These are phyloP conservation scores for Cyprinodon diabolis DNA, from an alignment of 2,797 vertebrate genomes.

Conservation along the genomic window DNA sequence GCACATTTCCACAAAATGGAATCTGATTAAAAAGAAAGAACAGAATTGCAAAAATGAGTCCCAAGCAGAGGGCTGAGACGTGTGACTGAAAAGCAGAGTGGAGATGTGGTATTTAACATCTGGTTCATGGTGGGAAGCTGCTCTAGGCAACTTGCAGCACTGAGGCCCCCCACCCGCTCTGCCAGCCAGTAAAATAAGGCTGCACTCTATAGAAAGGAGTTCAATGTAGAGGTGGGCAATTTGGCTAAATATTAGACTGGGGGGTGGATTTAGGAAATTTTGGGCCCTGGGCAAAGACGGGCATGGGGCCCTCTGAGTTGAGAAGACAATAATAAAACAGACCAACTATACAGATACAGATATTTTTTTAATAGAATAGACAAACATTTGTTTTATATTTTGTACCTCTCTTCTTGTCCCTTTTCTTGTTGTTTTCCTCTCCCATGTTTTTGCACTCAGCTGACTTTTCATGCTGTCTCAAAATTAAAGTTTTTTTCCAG, in stretches of 20 bases:
- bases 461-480: no score
- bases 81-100: slow-evolving; percentile 24
- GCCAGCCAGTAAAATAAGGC: slow-evolving; percentile 4
- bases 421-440: no score
- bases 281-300: no score
- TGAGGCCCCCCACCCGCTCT: slow-evolving; percentile 14
- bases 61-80: not conserved
- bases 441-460: no score
- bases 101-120: slow-evolving; percentile 40
- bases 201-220: not conserved
- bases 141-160: not conserved
- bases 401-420: no score
- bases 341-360: no score
- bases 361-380: no score
- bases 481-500: no score
- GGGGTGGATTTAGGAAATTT: no score
- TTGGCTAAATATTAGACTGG: not conserved
- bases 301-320: no score
- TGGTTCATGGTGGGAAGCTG: slow-evolving; percentile 27
- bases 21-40: slow-evolving; percentile 2
- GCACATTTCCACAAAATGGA: slow-evolving; percentile 23
- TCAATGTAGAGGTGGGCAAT: not conserved
- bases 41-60: slow-evolving; percentile 12
- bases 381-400: no score
- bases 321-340: no score